Conservation (phyloP, 2,797 vertebrate genomes). For the Sebastes cheni region DNA sequence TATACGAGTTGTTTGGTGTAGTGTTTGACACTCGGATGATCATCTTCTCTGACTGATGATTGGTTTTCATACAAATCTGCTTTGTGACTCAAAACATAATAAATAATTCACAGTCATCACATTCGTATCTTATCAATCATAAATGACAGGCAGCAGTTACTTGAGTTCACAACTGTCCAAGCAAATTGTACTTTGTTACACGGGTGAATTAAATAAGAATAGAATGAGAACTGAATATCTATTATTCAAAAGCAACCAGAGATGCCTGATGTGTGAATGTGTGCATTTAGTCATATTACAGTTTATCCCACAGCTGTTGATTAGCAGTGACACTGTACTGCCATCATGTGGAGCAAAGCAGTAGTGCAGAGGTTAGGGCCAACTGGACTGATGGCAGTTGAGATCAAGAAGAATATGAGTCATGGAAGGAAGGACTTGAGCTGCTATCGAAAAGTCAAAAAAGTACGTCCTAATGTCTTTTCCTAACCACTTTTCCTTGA, state of each 20-base stretch:
- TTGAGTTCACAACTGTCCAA: not conserved
- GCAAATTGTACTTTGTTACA: not conserved
- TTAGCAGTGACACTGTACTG: constrained; percentile 30
- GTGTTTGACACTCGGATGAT: not conserved
- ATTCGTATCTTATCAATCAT: constrained; percentile 1
- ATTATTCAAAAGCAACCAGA: not conserved
- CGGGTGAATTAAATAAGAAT: not conserved
- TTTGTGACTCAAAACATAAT: not conserved
- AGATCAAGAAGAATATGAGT: not conserved
- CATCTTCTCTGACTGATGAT: not conserved
- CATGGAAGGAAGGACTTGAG: not conserved
- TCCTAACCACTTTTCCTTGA: too few species aligned
- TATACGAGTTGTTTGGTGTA: not conserved
- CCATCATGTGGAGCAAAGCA: constrained; percentile 57
- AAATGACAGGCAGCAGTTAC: not conserved
- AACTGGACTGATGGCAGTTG: not conserved
- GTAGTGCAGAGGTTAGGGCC: constrained; percentile 1
- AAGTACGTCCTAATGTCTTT: too few species aligned
- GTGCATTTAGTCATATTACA: not conserved
- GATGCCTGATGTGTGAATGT: not conserved
- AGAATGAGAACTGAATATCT: not conserved
- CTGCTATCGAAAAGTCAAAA: too few species aligned
- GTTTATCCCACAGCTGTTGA: not conserved
- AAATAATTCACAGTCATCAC: not conserved
- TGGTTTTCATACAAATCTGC: not conserved